Evolutionary conservation across 2,797 vertebrate genomes (phyloP).

Genomic region (Halcyon leucocephala): DNA sequence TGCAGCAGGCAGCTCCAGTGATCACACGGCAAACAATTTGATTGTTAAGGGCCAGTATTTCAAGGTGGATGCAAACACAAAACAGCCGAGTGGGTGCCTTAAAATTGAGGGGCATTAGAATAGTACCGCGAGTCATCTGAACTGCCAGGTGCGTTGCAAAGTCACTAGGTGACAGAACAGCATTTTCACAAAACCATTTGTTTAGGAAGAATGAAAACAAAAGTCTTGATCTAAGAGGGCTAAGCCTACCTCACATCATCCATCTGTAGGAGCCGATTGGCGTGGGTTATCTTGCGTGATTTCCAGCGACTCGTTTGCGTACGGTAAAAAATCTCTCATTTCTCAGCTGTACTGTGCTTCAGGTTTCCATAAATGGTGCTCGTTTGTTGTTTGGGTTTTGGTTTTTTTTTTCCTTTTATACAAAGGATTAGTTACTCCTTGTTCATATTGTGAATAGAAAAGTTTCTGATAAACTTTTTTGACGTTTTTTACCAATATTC

Average conservation of each 20-base stretch:
- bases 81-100: constrained; percentile 76
- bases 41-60: constrained; percentile 61
- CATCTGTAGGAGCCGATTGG: constrained; percentile 71
- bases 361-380: constrained; percentile 88
- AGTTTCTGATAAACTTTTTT: constrained; percentile 82
- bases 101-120: constrained; percentile 70
- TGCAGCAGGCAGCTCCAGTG: not conserved
- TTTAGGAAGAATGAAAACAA: not conserved
- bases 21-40: not conserved
- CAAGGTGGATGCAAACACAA: constrained; percentile 41
- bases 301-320: constrained; percentile 31
- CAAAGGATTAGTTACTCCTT: constrained; percentile 77
- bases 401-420: constrained; percentile 69
- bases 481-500: constrained; percentile 82
- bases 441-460: constrained; percentile 92
- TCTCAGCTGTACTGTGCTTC: constrained; percentile 76
- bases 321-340: constrained; percentile 32
- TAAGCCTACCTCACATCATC: constrained; percentile 81
- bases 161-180: constrained; percentile 56
- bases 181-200: not conserved
- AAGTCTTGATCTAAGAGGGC: constrained; percentile 67
- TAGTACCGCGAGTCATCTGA: not conserved
- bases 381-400: not conserved
- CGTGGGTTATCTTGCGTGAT: constrained; percentile 11
- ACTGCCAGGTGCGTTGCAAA: not conserved